A percentile compares a stretch with the other conserved stretches of the same genome.
These are phyloP conservation scores for Heliconius charithonia DNA, from an alignment of 2,888 invertebrate genomes.

Conservation along the genomic window DNA sequence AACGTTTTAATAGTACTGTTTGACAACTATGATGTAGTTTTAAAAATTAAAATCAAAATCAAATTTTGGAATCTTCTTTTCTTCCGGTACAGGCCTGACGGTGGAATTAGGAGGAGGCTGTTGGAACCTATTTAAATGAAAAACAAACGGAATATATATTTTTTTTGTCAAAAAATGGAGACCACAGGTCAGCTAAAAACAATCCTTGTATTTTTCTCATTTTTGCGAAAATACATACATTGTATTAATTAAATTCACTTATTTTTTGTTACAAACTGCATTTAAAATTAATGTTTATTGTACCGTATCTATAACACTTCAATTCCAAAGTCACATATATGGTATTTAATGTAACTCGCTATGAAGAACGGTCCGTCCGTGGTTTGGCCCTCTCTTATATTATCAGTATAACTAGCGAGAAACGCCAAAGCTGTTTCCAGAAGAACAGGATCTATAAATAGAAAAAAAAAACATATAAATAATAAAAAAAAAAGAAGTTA, in stretches of 20 bases:
- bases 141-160: too few species aligned
- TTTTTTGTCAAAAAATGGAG: too few species aligned
- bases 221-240: background rate
- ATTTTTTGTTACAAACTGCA: background rate
- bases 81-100: too few species aligned
- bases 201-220: background rate
- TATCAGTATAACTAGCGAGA: background rate
- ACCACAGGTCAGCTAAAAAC: too few species aligned
- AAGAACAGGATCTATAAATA: conserved; percentile 8
- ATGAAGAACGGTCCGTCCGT: conserved; percentile 15
- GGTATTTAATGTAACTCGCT: conserved; percentile 1
- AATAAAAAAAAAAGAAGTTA: background rate
- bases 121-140: too few species aligned
- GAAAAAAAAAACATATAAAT: too few species aligned
- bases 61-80: too few species aligned
- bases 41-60: too few species aligned
- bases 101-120: too few species aligned
- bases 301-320: background rate
- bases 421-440: conserved; percentile 4
- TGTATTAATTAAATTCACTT: background rate
- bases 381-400: background rate
- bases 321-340: conserved; percentile 5
- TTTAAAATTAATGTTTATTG: background rate
- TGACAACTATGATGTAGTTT: too few species aligned
- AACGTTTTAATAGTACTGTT: too few species aligned